phyloP scores from a whole-genome alignment of 2,888 invertebrate genomes.

The Acronicta aceris region DNA sequence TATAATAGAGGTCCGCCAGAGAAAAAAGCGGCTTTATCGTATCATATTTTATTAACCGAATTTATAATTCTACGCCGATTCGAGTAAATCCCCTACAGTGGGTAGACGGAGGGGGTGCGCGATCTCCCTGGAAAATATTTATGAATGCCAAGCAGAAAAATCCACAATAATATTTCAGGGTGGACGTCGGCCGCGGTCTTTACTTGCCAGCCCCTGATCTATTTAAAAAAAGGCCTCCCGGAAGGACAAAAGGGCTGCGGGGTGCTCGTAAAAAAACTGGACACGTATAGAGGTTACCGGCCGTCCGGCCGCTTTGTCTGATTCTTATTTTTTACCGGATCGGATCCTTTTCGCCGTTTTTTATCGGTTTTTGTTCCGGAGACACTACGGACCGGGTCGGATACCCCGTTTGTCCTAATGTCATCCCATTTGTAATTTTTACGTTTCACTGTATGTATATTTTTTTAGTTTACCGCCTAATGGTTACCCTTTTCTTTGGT shows the following conservation, averaged over 20 bases:
- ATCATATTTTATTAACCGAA: constrained; percentile 89
- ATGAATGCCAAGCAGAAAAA: constrained; percentile 89
- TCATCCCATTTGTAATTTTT: constrained; percentile 86
- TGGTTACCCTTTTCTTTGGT: constrained; percentile 76
- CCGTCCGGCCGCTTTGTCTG: constrained; percentile 84
- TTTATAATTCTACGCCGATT: constrained; percentile 88
- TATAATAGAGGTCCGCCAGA: constrained; percentile 86
- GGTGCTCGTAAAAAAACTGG: constrained; percentile 86
- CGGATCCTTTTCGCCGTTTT: constrained; percentile 86
- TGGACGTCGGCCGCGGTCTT: constrained; percentile 83
- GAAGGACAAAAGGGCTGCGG: constrained; percentile 87
- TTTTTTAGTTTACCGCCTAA: constrained; percentile 75
- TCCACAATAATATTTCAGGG: constrained; percentile 89
- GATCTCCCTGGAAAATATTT: constrained; percentile 83
- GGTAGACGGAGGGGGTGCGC: constrained; percentile 51
- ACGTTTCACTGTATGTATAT: constrained; percentile 71
- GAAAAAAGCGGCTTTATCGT: constrained; percentile 86
- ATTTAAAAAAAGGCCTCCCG: constrained; percentile 88
- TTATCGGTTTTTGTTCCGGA: constrained; percentile 89
- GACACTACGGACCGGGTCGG: constrained; percentile 72
- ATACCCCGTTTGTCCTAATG: constrained; percentile 85
- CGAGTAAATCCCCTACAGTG: constrained; percentile 78
- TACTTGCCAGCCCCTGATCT: constrained; percentile 87
- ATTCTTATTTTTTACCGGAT: constrained; percentile 89
- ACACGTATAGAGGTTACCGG: constrained; percentile 86